Base-by-base conservation (phyloP, 2,113 vertebrate species). In the Oxyura jamaicensis region DNA sequence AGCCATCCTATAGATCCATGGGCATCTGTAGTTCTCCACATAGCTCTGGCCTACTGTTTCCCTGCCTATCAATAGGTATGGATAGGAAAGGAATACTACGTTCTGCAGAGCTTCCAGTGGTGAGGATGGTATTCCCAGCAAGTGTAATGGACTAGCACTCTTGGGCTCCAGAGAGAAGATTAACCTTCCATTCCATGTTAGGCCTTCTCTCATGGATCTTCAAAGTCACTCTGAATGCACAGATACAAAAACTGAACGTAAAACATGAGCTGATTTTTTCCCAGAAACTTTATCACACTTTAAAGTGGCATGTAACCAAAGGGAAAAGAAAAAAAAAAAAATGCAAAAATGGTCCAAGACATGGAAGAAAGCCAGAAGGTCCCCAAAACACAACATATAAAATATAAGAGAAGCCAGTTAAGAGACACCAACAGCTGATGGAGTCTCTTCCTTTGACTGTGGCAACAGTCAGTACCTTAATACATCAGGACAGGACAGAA, bases 71-170 rank as follows among this genome's bases (percentile, higher is more conserved):
- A 48, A 8, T 1, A 42, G 31, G 39, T 58, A 55, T 23, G 0
- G 1, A 21, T 5, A 79, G 8, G 3, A 0, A 88, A 77, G 68
- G 46, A 66, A 3, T 2, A 1, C 11, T 67, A 44, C 23, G 10
- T 46, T 41, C 69, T 58, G n/a, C 46, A 82, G 44, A 78, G 28
- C 21, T 91, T 58, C 73, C 82, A 88, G 17, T 26, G 14, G 48
- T 1, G 0, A 77, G 55, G 44, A 39, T 35, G 36, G 21, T 68
- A 78, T 35, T 84, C 52, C 52, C 2, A 21, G 39, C 7, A 29
- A 82, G n/a, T 0, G 1, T 36, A 69, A 29, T 53, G 39, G 41
- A 10, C 59, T 66, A 28, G 8, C 25, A 63, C 13, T 28, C 42
- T 75, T 41, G 28, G 19, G n/a, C 1, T 0, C 10, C 62, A 73